Base-by-base conservation (phyloP, 1,140 invertebrate species). In the Conus betulinus region DNA sequence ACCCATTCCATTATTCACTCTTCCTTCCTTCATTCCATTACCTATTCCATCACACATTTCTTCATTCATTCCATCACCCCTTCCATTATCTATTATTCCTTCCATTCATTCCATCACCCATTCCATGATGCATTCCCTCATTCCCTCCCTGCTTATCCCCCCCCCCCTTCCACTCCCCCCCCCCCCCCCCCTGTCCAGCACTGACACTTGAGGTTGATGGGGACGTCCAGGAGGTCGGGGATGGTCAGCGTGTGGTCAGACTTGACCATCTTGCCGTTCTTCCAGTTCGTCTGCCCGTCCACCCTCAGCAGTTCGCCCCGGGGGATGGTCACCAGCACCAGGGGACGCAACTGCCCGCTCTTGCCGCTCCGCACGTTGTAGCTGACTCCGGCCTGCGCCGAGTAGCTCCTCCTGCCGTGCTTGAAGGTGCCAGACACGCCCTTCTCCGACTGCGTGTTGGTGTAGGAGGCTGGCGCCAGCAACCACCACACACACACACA, bases 391-490 rank as follows among this genome's bases (percentile, higher is more conserved):
- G 89, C 88, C 74, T 93, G 90, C 15, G 89, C 78, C 3, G 67
- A 71, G 85, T 93, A 93, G 15, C 84, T 87, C 27, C 88, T 84
- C n/a, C 90, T 91, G 57, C 90, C 88, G 6, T 91, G 51, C 27
- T n/a, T 91, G 20, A 93, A 78, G 27, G 83, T 90, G 1, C 83
- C 76, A 17, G 71, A 88, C 4, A 90, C 60, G 51, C 92, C 88
- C 78, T 91, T 91, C 67, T 84, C 67, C 20, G 78, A 88, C 55
- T 91, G 81, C 20, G 87, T 91, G 89, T 93, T 91, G 13, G 89
- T 88, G 53, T 91, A 82, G 53, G 89, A 83, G 60, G 85, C 92
- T 92, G 67, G 39, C 57, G 4, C 57, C 8, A 11, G 57, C 57
- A 60, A 60, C 57, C 8, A 15, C 0, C 15, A 60, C 57, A 60